Base-by-base conservation (phyloP, 2,888 invertebrate genomes). In the Scelioninae gen. 1 region DNA sequence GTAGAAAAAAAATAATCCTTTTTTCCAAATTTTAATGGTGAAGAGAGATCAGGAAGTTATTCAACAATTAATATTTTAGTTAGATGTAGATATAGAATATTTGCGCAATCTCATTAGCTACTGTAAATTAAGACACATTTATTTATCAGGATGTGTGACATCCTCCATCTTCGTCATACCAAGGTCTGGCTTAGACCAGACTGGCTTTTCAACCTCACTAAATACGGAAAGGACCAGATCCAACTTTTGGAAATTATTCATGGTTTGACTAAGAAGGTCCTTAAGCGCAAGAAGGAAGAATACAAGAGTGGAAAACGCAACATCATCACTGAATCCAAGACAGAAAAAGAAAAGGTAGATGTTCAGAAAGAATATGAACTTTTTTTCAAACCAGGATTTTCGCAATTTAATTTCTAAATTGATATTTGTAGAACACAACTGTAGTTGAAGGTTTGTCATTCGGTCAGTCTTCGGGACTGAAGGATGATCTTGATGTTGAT, bases 401-500 rank as follows among this genome's bases (percentile, higher is more conserved):
- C n/a, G n/a, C n/a, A n/a, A n/a, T n/a, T n/a, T n/a, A n/a, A n/a
- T n/a, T n/a, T n/a, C n/a, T 47, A 15, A 47, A 4, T 58, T 23
- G 10, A 13, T 1, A 60, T 69, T 81, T 76, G 1, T 45, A 87
- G 87, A 82, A 38, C 51, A 93, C 93, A 71, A 93, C 92, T 7
- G 93, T 93, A 6, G 94, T 95, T 58, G 95, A 95, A 88, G 95
- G 95, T 31, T 93, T 95, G 32, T 95, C 95, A 0, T 96, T 95
- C 88, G 96, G 96, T 3, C 96, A 96, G 88, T 94, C 96, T 0
- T 93, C 94, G 38, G 95, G 96, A 13, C 93, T 96, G 5, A 96
- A 95, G 82, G 96, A 97, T 88, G 96, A 97, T 92, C 93, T 97
- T 84, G 95, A 96, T 89, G 96, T 96, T 81, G 97, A 97, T 88